Percentiles rank a stretch among this genome's conserved stretches.
Evolutionary conservation across 1,140 invertebrate genomes (phyloP).

Genomic region (Euborellia annulipes): DNA sequence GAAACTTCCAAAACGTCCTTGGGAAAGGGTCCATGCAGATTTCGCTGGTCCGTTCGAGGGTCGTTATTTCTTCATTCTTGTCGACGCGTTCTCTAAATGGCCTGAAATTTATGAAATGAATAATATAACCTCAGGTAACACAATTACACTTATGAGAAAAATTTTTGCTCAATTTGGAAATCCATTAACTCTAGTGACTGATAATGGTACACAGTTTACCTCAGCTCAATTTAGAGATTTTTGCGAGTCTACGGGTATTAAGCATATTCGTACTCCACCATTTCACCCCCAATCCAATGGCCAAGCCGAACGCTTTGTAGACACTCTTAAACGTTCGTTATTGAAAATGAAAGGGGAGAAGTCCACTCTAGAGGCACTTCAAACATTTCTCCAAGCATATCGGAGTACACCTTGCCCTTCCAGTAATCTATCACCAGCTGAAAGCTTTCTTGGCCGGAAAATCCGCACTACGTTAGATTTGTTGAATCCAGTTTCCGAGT

Average conservation of each 20-base stretch:
- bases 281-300: constrained; percentile 15
- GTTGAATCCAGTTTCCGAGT: too few relatives aligned
- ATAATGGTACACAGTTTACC: constrained; percentile 26
- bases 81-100: constrained; percentile 19
- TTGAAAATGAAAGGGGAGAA: too few relatives aligned
- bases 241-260: constrained; percentile 12
- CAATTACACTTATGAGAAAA: constrained; percentile 17
- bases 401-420: too few relatives aligned
- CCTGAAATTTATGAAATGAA: constrained; percentile 8
- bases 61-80: constrained; percentile 14
- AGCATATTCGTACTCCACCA: constrained; percentile 9
- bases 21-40: constrained; percentile 15
- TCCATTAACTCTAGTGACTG: constrained; percentile 22
- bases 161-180: constrained; percentile 22
- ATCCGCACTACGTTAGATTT: too few relatives aligned
- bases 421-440: too few relatives aligned
- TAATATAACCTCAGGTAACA: constrained; percentile 10
- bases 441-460: too few relatives aligned
- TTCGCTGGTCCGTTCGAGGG: constrained; percentile 12
- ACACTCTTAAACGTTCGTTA: constrained; percentile 13
- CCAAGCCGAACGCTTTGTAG: constrained; percentile 15
- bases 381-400: too few relatives aligned
- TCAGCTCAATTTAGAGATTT: constrained; percentile 22
- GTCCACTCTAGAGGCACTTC: too few relatives aligned
- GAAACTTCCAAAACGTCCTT: not conserved